Base-by-base conservation (phyloP, 1,140 invertebrate species). In the Sycophila sp. region DNA sequence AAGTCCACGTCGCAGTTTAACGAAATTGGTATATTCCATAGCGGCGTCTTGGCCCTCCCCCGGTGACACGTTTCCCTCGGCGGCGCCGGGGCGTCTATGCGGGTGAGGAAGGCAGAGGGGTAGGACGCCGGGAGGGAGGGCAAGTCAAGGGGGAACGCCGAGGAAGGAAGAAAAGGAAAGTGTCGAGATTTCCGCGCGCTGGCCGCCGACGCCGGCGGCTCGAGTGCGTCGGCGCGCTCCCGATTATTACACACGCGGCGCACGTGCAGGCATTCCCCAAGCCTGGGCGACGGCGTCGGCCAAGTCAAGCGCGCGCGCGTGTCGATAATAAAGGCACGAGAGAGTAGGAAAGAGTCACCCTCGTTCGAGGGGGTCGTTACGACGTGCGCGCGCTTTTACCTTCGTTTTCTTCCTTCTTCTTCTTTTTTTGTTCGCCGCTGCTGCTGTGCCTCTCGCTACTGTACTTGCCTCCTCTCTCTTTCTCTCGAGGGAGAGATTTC, bases 251-350 rank as follows among this genome's bases (percentile, higher is more conserved):
- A 67, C 19, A 67, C 15, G 8, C 42, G 13, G 22, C 8, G 42
- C 55, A 59, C 40, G 53, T 67, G 53, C 65, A 45, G 30, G 47
- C 24, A 7, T 47, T 17, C 15, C 38, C 4, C 17, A 49, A 19
- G 19, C 45, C n/a, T 40, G 38, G 19, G 40, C 2, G 1, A 1
- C 8, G 40, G 40, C n/a, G 19, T 17, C 42, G 42, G 24, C 8
- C 6, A 11, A 47, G 42, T 47, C 17, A 56, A 67, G 55, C 65
- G 40, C 22, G 32, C 53, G 55, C 65, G 65, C 65, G 55, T 68
- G 55, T 68, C 65, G 55, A 68, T 68, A 68, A 59, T 68, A 68
- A 59, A 68, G 17, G 38, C 24, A 17, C 32, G 19, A 22, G 19
- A 19, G 38, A 42, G 19, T 17, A 2, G 1, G 59, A 32, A 8